These are phyloP conservation scores for Eilema caniola DNA, from an alignment of 2,888 invertebrate genomes.

Conservation along the genomic window DNA sequence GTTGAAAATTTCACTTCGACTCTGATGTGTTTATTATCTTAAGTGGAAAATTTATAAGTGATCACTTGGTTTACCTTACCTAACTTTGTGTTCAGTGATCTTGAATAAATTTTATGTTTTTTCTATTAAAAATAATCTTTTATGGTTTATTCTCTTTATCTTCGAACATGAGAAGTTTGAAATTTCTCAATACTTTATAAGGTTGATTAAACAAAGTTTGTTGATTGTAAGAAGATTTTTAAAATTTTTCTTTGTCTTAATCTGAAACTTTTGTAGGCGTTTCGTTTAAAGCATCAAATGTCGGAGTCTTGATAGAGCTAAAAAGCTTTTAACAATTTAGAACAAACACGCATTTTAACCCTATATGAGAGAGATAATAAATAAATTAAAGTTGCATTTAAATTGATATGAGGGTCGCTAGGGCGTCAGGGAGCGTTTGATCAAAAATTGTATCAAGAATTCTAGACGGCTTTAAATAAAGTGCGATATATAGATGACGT, in stretches of 20 bases:
- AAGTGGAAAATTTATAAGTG: neutral
- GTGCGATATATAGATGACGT: neutral
- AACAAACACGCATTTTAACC: neutral
- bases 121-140: constrained; percentile 18
- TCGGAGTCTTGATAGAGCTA: neutral
- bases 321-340: neutral
- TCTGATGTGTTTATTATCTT: neutral
- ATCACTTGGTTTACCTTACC: neutral
- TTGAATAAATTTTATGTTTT: neutral
- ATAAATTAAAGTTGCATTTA: neutral
- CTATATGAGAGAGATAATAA: neutral
- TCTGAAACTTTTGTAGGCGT: neutral
- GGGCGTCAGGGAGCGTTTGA: neutral
- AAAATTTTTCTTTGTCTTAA: neutral
- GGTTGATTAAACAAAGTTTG: constrained; percentile 38
- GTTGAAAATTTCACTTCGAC: neutral
- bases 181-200: constrained; percentile 34
- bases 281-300: neutral
- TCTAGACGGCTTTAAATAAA: neutral
- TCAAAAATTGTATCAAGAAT: neutral
- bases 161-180: constrained; percentile 18
- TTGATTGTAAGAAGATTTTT: neutral
- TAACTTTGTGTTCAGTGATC: neutral
- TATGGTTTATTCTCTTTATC: constrained; percentile 32
- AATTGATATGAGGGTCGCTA: neutral